Evolutionary conservation across 2,797 vertebrate genomes (phyloP), one percentile per base, ranked within the genome.

Genomic region (Thunnus albacares): DNA sequence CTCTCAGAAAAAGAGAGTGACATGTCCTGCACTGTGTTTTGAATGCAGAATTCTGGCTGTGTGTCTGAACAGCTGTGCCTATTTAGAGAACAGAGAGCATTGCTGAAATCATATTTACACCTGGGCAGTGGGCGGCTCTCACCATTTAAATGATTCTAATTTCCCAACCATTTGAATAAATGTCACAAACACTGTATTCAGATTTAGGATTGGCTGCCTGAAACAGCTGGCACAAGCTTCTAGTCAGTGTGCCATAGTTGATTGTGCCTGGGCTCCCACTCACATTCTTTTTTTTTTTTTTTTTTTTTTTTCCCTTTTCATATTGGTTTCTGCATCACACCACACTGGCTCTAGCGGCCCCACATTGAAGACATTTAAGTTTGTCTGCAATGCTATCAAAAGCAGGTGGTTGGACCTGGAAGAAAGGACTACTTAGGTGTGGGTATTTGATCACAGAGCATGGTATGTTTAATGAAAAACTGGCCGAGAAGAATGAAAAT

Each of bases 21-120:
- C 65, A 75, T 76, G 52, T 70, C 58, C 73, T 64, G 69, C 55
- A 60, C 17, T 22, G 24, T 64, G 60, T 75, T 73, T 85, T 74
- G 49, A 80, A 83, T 79, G 58, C 59, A 26, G n/a, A 81, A 74
- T 67, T 41, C 65, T 75, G 87, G 73, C 79, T 47, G 56, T 51
- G 59, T 61, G 26, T 80, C 58, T 71, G 53, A 84, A 80, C 84
- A 90, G 80, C 80, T 89, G 83, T 66, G 75, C 62, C 75, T 79
- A 62, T 87, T 87, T 73, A 75, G 55, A 79, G 72, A 82, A 86
- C 62, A 87, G 68, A 81, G 66, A 83, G 75, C 53, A 67, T 85
- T 84, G 87, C 85, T 90, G 55, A 83, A 89, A 79, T 87, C 79
- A 77, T 79, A 84, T 89, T 92, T 88, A 79, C 90, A 93, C 91